Conservation (phyloP, 1,140 invertebrate genomes). For the Venturia canescens region DNA sequence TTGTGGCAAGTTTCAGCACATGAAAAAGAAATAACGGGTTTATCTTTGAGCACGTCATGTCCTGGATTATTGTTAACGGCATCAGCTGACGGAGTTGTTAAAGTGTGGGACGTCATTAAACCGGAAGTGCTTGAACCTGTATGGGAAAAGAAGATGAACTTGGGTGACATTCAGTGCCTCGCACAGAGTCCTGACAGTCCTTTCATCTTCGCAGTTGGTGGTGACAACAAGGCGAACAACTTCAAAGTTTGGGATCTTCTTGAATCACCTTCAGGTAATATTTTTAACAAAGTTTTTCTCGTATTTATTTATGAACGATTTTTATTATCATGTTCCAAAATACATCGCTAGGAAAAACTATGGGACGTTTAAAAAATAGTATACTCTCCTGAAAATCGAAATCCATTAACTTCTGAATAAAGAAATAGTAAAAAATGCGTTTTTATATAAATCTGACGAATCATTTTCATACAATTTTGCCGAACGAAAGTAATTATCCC, state of each 20-base stretch:
- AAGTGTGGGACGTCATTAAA: conserved; percentile 85
- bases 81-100: conserved; percentile 85
- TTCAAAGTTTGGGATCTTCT: conserved; percentile 87
- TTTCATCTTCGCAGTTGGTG: conserved; percentile 87
- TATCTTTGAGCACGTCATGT: conserved; percentile 82
- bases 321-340: neutral
- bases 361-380: conserved; percentile 15
- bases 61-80: conserved; percentile 85
- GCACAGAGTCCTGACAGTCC: conserved; percentile 88
- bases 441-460: no score
- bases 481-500: no score
- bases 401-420: no score
- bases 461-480: no score
- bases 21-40: conserved; percentile 87
- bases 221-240: conserved; percentile 88
- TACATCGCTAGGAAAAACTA: conserved; percentile 21
- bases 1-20: conserved; percentile 90
- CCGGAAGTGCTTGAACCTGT: conserved; percentile 71
- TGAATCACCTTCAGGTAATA: conserved; percentile 81
- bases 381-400: no score
- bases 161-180: conserved; percentile 86
- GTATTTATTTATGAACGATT: neutral
- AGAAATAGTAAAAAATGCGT: no score
- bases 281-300: neutral
- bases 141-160: conserved; percentile 80